Percentiles rank a stretch among this genome's conserved stretches.
These are phyloP conservation scores for Proteles cristata DNA, from an alignment of 2,113 vertebrate genomes.

Conservation along the genomic window DNA sequence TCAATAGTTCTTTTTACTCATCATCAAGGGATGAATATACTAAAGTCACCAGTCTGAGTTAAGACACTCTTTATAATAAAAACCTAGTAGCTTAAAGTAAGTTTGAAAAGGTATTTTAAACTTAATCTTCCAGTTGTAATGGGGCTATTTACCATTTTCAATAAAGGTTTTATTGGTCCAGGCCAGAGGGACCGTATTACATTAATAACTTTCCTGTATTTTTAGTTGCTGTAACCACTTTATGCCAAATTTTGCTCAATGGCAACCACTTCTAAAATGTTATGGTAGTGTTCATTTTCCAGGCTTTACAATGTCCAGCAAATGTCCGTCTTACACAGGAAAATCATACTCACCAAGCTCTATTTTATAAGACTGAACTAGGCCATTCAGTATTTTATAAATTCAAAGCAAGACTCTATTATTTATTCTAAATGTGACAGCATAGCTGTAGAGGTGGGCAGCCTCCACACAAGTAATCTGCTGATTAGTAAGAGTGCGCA, in stretches of 20 bases:
- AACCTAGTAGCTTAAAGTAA: neutral
- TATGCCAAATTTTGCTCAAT: neutral
- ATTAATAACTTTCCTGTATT: conserved; percentile 34
- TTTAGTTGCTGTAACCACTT: conserved; percentile 6
- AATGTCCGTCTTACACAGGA: conserved; percentile 2
- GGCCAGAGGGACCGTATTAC: neutral
- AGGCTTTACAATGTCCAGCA: neutral
- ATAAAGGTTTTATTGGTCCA: neutral
- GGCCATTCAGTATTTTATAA: conserved; percentile 23
- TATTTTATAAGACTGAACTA: conserved; percentile 9
- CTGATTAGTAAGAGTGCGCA: conserved; percentile 73
- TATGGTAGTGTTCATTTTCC: conserved; percentile 4
- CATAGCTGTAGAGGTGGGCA: conserved; percentile 49
- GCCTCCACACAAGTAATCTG: conserved; percentile 71
- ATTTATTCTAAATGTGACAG: conserved; percentile 72
- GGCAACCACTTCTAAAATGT: neutral
- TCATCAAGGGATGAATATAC: neutral
- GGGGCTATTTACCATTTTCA: conserved; percentile 25
- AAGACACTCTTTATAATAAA: neutral
- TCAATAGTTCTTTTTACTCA: neutral
- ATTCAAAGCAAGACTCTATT: conserved; percentile 61
- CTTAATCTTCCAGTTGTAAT: neutral
- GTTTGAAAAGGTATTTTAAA: conserved; percentile 44
- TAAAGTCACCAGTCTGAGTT: neutral
- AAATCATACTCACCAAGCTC: neutral